Base-by-base conservation (phyloP, 2,888 invertebrate species). In the Limnephilus rhombicus region DNA sequence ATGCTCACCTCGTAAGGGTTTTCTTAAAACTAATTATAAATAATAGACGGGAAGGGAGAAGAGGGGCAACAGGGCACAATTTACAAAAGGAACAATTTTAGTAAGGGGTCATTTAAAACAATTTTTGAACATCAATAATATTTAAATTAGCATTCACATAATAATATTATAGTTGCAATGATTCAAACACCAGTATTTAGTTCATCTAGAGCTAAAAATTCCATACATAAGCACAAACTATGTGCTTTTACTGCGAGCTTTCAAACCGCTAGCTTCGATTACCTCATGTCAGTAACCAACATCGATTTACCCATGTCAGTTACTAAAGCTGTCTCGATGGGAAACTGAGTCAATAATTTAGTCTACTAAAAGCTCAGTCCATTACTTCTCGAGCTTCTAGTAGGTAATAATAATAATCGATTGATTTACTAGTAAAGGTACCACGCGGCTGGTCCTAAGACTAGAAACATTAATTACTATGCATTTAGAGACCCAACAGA, bases 261-360 rank as follows among this genome's bases (percentile, higher is more conserved):
- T 68, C 24, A 68, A 68, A 68, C n/a, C 9, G 68, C 68, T 24
- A 9, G 24, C 24, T 24, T 68, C 68, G 24, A 68, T 68, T 68
- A 68, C 68, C 24, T n/a, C 68, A 68, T 68, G 68, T 68, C 24
- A 68, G 68, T 68, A 68, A 68, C 68, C 68, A 68, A n/a, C 68
- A 68, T 68, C 68, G 68, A 68, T 68, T 68, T 68, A 68, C 68
- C 68, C 68, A 68, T 68, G 68, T 68, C 68, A n/a, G 68, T 68
- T 68, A 68, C 68, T 24, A 9, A 68, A 68, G 68, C n/a, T 68
- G 68, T 68, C 24, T 68, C 68, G 2, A 2, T 68, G 68, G 68
- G 68, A 24, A 68, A n/a, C 68, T n/a, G 24, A 68, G 68, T 68
- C 68, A n/a, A 68, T 68, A 68, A 68, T 68, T n/a, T 68, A 68